Evolutionary conservation across 2,113 vertebrate genomes (phyloP).

Genomic region (Silurus meridionalis): DNA sequence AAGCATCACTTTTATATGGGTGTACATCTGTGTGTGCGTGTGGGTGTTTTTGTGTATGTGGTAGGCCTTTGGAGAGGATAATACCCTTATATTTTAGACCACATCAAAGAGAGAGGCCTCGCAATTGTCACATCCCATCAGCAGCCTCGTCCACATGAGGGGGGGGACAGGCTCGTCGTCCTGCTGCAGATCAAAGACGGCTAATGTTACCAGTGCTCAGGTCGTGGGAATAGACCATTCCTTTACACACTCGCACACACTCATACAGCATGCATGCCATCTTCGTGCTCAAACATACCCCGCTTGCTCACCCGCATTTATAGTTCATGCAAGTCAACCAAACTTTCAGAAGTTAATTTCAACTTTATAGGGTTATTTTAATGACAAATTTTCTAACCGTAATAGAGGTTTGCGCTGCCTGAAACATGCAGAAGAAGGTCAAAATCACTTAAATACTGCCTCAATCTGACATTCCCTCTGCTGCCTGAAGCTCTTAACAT

Average conservation of each 20-base stretch:
- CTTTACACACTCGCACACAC: constrained; percentile 22
- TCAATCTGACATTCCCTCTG: constrained; percentile 4
- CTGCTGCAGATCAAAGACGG: constrained; percentile 51
- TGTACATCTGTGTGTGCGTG: constrained; percentile 39
- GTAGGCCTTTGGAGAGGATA: constrained; percentile 47
- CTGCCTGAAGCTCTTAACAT: constrained; percentile 31
- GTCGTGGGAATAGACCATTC: constrained; percentile 50
- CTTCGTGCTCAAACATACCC: constrained; percentile 1
- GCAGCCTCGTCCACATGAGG: constrained; percentile 28
- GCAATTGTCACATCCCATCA: constrained; percentile 56
- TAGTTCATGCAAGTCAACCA: neutral
- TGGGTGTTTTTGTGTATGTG: constrained; percentile 36
- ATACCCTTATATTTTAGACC: constrained; percentile 53
- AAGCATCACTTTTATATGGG: constrained; percentile 2
- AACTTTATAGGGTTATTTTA: neutral
- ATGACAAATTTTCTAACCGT: neutral
- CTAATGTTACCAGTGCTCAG: constrained; percentile 52
- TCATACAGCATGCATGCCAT: constrained; percentile 12
- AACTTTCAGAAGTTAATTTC: neutral
- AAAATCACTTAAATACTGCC: constrained; percentile 10
- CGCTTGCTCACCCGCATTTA: neutral
- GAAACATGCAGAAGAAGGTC: constrained; percentile 9
- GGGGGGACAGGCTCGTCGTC: constrained; percentile 23
- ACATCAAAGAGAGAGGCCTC: constrained; percentile 54
- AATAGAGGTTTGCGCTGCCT: neutral